Conservation (phyloP, 2,797 vertebrate species). For the Lophotriccus pileatus region DNA sequence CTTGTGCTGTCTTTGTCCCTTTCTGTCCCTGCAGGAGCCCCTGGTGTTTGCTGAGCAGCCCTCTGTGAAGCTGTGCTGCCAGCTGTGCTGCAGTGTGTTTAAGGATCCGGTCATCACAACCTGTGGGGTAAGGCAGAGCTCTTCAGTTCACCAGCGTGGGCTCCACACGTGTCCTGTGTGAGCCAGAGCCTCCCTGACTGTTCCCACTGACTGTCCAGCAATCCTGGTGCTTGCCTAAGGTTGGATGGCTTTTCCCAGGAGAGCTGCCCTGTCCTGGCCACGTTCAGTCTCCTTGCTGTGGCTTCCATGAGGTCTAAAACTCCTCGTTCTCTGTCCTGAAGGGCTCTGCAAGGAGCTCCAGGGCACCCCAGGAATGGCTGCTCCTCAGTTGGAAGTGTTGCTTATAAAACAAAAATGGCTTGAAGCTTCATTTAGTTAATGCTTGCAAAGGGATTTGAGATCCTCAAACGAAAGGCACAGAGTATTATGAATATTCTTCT, state of each 20-base stretch:
- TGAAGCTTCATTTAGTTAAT: conserved; percentile 50
- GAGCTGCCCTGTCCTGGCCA: neutral
- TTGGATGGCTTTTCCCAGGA: neutral
- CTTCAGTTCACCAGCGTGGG: neutral
- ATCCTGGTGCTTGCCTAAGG: neutral
- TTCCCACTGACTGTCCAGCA: neutral
- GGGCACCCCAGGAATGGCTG: neutral
- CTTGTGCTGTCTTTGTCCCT: neutral
- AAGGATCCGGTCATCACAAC: conserved; percentile 99
- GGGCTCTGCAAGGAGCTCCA: neutral
- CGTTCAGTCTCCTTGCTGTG: neutral
- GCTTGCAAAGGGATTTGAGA: conserved; percentile 28
- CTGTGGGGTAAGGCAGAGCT: conserved; percentile 86
- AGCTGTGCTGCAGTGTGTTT: conserved; percentile 95
- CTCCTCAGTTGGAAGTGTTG: neutral
- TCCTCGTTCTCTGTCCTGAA: neutral
- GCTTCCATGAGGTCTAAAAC: neutral
- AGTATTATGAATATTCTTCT: conserved; percentile 17
- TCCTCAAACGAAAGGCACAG: neutral
- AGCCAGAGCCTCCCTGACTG: neutral
- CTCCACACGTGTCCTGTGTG: neutral
- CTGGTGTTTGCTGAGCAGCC: conserved; percentile 97
- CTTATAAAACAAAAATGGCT: neutral
- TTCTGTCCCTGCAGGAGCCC: conserved; percentile 81
- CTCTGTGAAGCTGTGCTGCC: conserved; percentile 96